These are phyloP conservation scores for Caenorhabditis drosophilae DNA, from an alignment of 2,888 invertebrate genomes.

Conservation along the genomic window DNA sequence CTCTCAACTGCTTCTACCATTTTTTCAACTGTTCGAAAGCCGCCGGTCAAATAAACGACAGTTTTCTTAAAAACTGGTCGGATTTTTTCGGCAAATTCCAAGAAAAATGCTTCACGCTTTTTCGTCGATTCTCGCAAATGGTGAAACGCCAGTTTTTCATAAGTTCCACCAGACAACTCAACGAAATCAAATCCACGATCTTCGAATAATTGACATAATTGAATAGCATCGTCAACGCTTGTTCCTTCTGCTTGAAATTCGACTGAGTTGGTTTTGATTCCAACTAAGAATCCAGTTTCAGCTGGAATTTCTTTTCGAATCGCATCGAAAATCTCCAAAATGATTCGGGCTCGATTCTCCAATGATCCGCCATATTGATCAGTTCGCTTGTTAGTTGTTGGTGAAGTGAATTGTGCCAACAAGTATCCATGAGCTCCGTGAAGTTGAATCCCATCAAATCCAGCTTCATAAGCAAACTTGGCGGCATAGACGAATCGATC, in stretches of 20 bases:
- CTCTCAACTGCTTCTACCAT: constrained; percentile 48
- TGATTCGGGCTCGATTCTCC: constrained; percentile 49
- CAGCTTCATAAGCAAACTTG: constrained; percentile 31
- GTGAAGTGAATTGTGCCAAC: constrained; percentile 57
- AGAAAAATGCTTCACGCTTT: constrained; percentile 55
- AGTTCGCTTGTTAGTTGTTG: constrained; percentile 58
- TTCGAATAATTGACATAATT: constrained; percentile 21
- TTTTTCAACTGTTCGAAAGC: constrained; percentile 48
- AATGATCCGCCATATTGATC: constrained; percentile 55
- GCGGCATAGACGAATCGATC: constrained; percentile 45
- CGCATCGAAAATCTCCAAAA: constrained; percentile 54
- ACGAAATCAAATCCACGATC: constrained; percentile 57
- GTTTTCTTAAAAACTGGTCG: constrained; percentile 42
- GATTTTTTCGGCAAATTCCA: constrained; percentile 48
- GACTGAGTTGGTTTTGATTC: constrained; percentile 58
- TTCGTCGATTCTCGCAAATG: constrained; percentile 53
- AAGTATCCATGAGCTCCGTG: constrained; percentile 61
- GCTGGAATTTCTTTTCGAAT: constrained; percentile 48
- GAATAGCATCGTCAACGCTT: constrained; percentile 43
- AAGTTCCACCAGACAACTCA: constrained; percentile 59
- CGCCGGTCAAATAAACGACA: constrained; percentile 45
- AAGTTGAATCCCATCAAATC: constrained; percentile 59
- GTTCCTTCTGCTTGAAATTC: constrained; percentile 58
- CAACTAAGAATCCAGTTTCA: constrained; percentile 49
- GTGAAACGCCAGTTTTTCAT: constrained; percentile 49